Base-by-base conservation (phyloP, 2,888 invertebrate species). In the Sinhomidia bicolor region DNA sequence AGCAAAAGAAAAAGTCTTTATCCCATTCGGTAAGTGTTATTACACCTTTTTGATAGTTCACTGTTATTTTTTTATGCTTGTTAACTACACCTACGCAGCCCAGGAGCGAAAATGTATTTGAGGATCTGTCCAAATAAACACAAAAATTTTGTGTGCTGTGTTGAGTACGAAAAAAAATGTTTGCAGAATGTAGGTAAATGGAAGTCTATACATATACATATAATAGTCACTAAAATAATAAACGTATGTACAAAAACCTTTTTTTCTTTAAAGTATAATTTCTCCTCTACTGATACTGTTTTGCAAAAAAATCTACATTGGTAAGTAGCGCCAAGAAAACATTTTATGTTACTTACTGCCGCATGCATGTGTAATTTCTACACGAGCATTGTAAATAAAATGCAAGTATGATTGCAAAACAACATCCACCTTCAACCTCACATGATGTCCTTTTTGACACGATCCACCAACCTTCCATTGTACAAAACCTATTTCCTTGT, bases 11-110 rank as follows among this genome's bases (percentile, higher is more conserved):
- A 32, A n/a, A n/a, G 76, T 78, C 62, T 85, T 85, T 78, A 78
- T 78, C 78, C 85, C 65, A 76, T 78, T 85, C 78, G 65, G 44
- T 23, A 78, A 85, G 79, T 85, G 79, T 80, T 85, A 85, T 85
- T 85, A 85, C 79, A 85, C 85, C 85, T 80, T 79, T 80, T 78
- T 65, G 78, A 76, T 85, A 85, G 57, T 84, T 74, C 60, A 65
- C 85, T 85, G 76, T 62, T 65, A 68, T 71, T 54, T 74, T 57
- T 85, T 57, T n/a, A 68, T 85, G 32, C 85, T 85, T 85, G 85
- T 85, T 85, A 80, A 57, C 26, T 78, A 79, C 85, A 68, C 85
- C 85, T 79, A 85, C 85, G 65, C 41, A 17, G 23, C 51, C n/a
- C n/a, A n/a, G n/a, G n/a, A n/a, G n/a, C n/a, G n/a, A n/a, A n/a